phyloP scores from a whole-genome alignment of 1,140 invertebrate genomes.

The Meloidogyne floridensis region DNA sequence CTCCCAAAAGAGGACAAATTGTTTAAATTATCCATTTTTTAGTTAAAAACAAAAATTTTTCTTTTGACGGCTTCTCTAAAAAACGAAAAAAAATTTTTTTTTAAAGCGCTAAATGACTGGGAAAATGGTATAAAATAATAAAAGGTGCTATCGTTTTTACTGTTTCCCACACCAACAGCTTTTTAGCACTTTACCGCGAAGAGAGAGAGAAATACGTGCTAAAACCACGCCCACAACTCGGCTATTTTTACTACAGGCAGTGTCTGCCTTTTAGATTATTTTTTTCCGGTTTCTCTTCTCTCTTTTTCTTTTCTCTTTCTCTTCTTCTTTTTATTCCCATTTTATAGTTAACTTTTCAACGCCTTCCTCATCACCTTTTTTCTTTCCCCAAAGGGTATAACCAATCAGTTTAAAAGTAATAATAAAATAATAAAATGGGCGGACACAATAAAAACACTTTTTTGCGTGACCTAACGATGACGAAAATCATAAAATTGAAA shows the following conservation, averaged over 20 bases:
- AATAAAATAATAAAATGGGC: neutral
- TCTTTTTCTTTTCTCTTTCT: neutral
- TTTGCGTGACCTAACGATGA: too few species aligned
- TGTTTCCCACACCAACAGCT: neutral
- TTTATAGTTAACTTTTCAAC: neutral
- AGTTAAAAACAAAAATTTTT: too few species aligned
- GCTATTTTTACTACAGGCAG: neutral
- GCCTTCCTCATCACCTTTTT: slow-evolving; percentile 1
- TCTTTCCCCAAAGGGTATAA: neutral
- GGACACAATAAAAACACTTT: neutral
- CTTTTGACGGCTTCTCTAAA: neutral
- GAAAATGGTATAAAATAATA: neutral
- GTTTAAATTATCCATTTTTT: neutral
- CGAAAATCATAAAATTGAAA: too few species aligned
- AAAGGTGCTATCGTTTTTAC: neutral
- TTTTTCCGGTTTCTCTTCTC: neutral
- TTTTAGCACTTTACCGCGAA: neutral
- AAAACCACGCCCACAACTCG: neutral
- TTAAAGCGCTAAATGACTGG: neutral
- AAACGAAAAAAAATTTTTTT: neutral
- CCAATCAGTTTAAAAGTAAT: neutral
- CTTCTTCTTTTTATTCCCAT: too few species aligned
- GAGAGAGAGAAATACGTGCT: neutral
- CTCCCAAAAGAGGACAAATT: neutral
- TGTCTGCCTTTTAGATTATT: neutral